Percentiles rank a stretch among this genome's conserved stretches.
Evolutionary conservation across 2,797 vertebrate species (phyloP).

Genomic region (Typhlichthys subterraneus): DNA sequence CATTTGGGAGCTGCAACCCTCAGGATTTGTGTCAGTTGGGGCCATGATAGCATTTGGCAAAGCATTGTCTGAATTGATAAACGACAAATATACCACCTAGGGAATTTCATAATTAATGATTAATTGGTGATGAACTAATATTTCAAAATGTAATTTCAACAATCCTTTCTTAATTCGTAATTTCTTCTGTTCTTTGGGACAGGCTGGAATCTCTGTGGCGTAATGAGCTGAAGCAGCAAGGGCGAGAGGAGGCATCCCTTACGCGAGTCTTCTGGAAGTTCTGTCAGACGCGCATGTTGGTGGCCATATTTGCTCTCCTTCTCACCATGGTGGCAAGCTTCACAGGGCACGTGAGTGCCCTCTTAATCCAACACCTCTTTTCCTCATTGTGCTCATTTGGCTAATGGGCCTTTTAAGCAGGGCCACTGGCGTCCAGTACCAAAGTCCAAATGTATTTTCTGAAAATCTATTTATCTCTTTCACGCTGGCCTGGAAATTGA

Average conservation of each 20-base stretch:
- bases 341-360: conserved; percentile 79
- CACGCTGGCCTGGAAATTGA: conserved; percentile 53
- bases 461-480: conserved; percentile 59
- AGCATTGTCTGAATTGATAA: too few relatives aligned
- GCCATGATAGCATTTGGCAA: too few relatives aligned
- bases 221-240: conserved; percentile 75
- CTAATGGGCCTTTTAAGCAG: conserved; percentile 39
- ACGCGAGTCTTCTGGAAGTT: conserved; percentile 81
- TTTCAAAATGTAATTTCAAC: too few relatives aligned
- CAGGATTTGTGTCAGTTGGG: too few relatives aligned
- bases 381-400: conserved; percentile 37
- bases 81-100: too few relatives aligned
- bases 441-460: conserved; percentile 44
- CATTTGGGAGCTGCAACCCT: too few relatives aligned
- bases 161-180: too few relatives aligned
- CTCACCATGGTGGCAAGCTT: conserved; percentile 81
- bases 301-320: conserved; percentile 79
- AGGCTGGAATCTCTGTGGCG: conserved; percentile 82
- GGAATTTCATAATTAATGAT: too few relatives aligned
- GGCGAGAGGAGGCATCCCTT: conserved; percentile 76
- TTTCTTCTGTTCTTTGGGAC: conserved; percentile 4
- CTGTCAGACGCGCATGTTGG: conserved; percentile 80
- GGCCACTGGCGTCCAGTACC: conserved; percentile 28
- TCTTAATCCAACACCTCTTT: conserved; percentile 38
- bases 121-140: too few relatives aligned